Evolutionary conservation across 2,797 vertebrate species (phyloP), one percentile per base, ranked within the genome.

Genomic region (Crax fasciolata): DNA sequence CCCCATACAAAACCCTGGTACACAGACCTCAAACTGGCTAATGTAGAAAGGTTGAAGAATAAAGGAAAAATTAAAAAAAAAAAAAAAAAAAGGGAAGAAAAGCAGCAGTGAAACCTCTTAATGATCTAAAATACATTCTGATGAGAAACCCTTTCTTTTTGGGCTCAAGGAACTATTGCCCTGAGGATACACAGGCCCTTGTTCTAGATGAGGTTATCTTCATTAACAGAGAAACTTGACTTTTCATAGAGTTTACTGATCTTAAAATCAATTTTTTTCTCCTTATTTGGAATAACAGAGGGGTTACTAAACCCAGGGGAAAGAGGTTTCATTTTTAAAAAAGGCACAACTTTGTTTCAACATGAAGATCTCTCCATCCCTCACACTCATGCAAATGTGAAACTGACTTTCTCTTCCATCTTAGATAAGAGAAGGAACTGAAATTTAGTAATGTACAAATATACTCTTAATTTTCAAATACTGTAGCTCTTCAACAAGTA

Each of bases 331-430:
- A 13, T 54, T 93, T 93, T 92, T 55, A 76, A 90, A 28, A 30
- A 87, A 94, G 89, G 89, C 93, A 55, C 93, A 84, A 2, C 38
- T 89, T 70, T 4, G 27, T 90, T 94, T 94, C 70, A 73, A 59
- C 35, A 68, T 18, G 48, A 38, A 51, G 78, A 32, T 86, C 84
- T 89, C 58, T n/a, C 54, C 52, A 8, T 80, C 35, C 4, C 75
- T 39, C 46, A 66, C 2, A 0, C 38, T 80, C 38, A 28, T 27
- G 66, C 85, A 89, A 74, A 86, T 74, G 9, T 57, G 67, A 74
- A 92, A 83, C 46, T 46, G n/a, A 73, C 51, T 63, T 84, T 87
- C 44, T 72, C 43, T 44, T 68, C 59, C n/a, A 5, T 30, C 35
- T 79, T 41, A 74, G 30, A 9, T 61, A 30, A 85, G 18, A 89